phyloP scores from a whole-genome alignment of 2,888 invertebrate species.

The Leuctra nigra region DNA sequence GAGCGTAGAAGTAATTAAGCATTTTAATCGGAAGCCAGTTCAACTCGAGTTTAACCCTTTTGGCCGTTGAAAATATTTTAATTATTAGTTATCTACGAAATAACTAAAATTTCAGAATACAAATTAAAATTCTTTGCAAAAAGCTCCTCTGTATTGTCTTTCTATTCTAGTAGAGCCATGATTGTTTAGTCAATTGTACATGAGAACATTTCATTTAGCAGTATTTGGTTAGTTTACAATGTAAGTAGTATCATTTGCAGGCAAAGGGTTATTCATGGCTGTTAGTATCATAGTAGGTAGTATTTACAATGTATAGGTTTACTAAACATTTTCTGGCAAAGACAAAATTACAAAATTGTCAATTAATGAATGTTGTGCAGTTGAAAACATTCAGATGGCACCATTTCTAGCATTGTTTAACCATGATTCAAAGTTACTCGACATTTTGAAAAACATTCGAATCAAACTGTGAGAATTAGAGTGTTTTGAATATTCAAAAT shows the following conservation, averaged over 20 bases:
- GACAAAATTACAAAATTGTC: neutral
- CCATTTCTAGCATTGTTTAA: no score
- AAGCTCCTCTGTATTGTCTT: neutral
- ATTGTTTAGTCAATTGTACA: neutral
- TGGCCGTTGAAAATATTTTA: constrained; percentile 20
- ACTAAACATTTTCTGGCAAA: neutral
- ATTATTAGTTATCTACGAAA: neutral
- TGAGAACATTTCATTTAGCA: neutral
- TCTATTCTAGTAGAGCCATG: neutral
- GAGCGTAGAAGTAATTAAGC: constrained; percentile 24
- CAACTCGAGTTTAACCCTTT: constrained; percentile 23
- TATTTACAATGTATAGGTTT: constrained; percentile 4
- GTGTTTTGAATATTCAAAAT: no score
- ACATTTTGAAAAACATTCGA: no score
- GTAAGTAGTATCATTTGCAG: neutral
- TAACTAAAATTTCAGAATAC: neutral
- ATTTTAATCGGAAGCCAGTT: constrained; percentile 25
- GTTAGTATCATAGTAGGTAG: neutral
- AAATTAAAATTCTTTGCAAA: constrained; percentile 1
- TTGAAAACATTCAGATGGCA: no score
- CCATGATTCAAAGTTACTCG: no score
- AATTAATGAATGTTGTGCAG: no score
- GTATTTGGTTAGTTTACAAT: constrained; percentile 5
- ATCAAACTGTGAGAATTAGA: no score
- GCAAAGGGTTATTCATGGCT: constrained; percentile 21